Conservation (phyloP, 2,797 vertebrate genomes). For the Petrocephalus sullivani region DNA sequence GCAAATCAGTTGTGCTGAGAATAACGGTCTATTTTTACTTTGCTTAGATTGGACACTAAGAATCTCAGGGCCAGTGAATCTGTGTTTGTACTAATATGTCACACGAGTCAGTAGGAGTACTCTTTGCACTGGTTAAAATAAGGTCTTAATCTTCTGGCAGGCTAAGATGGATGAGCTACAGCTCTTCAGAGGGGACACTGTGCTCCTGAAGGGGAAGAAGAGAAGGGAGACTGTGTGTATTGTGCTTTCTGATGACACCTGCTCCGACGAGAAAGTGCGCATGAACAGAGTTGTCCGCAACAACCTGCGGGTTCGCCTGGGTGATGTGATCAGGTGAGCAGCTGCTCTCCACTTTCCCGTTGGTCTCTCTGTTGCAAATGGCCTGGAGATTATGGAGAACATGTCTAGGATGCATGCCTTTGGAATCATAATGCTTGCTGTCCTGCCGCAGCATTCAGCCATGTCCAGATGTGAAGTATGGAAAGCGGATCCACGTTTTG, state of each 20-base stretch:
- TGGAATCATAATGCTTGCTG: background rate
- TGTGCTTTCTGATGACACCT: slow-evolving; percentile 93
- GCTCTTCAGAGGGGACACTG: slow-evolving; percentile 97
- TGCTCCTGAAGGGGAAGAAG: slow-evolving; percentile 97
- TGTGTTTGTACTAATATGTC: background rate
- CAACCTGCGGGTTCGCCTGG: slow-evolving; percentile 90
- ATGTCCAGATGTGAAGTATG: slow-evolving; percentile 96
- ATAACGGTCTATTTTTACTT: background rate
- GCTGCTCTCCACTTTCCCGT: background rate
- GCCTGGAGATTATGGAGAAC: background rate
- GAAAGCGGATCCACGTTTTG: slow-evolving; percentile 93
- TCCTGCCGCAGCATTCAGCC: slow-evolving; percentile 82
- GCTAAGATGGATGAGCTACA: slow-evolving; percentile 98
- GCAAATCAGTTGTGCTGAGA: background rate
- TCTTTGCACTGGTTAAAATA: background rate
- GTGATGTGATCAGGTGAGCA: slow-evolving; percentile 89
- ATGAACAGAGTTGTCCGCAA: slow-evolving; percentile 99
- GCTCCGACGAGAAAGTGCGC: slow-evolving; percentile 97
- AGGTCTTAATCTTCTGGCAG: slow-evolving; percentile 45
- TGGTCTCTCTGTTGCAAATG: background rate
- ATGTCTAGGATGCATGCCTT: too few relatives aligned
- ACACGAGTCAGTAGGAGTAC: background rate
- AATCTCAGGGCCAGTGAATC: background rate
- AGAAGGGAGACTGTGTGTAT: slow-evolving; percentile 95
- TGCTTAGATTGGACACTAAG: background rate